Evolutionary conservation across 2,113 vertebrate genomes (phyloP).

Genomic region (Otus sunia): DNA sequence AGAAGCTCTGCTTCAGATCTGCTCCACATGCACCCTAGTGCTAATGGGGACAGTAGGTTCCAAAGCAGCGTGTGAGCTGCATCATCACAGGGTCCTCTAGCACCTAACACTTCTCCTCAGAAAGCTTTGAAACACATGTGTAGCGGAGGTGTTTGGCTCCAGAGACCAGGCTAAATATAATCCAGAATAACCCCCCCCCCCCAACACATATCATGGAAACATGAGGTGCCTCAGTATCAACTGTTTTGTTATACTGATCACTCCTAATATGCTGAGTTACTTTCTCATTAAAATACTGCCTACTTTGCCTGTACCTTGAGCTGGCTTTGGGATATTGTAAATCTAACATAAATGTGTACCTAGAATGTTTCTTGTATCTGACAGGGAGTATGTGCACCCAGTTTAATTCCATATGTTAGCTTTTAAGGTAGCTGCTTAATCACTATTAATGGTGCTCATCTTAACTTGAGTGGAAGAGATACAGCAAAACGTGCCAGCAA

Average conservation of each 20-base stretch:
- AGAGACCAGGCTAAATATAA: slow-evolving; percentile 10
- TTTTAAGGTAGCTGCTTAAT: neutral
- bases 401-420: neutral
- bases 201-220: neutral
- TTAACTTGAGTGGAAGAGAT: neutral
- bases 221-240: neutral
- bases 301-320: neutral
- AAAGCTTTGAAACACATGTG: neutral
- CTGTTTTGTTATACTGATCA: neutral
- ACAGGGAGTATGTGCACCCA: neutral
- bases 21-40: neutral
- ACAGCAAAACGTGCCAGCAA: neutral
- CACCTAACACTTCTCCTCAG: slow-evolving; percentile 23
- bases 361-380: neutral
- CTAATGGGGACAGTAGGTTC: slow-evolving; percentile 19
- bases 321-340: neutral
- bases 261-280: neutral
- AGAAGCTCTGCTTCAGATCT: slow-evolving; percentile 6
- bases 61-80: neutral
- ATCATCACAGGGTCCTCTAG: neutral
- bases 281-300: neutral
- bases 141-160: neutral
- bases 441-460: neutral
- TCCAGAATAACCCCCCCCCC: neutral
- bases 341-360: neutral